Evolutionary conservation across 2,797 vertebrate genomes (phyloP).

Genomic region (Paguma larvata): DNA sequence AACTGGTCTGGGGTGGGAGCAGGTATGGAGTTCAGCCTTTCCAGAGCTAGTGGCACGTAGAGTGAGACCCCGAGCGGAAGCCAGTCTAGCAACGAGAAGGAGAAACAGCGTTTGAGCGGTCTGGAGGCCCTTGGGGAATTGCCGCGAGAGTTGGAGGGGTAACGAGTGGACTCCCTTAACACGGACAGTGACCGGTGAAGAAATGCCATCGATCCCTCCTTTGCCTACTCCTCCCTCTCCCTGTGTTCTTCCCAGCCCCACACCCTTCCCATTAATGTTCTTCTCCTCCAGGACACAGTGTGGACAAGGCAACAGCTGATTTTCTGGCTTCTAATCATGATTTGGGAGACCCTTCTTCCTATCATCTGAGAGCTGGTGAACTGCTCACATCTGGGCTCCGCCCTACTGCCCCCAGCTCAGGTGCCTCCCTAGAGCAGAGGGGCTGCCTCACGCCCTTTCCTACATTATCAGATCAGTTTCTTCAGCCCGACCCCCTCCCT

Average conservation of each 20-base stretch:
- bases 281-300: background rate
- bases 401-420: background rate
- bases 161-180: background rate
- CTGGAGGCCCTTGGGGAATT: background rate
- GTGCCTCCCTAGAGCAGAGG: background rate
- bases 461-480: background rate
- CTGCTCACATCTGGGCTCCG: background rate
- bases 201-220: background rate
- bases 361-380: background rate
- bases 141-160: background rate
- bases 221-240: background rate
- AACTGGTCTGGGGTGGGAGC: background rate
- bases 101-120: background rate
- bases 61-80: background rate
- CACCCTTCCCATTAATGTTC: background rate
- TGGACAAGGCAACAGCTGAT: background rate
- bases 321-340: conserved; percentile 35
- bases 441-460: background rate
- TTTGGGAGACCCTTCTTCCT: background rate
- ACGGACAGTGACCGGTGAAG: background rate
- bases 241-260: background rate
- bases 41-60: background rate
- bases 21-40: background rate
- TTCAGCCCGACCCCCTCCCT: background rate
- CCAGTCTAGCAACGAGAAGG: background rate